A percentile compares a stretch with the other conserved stretches of the same genome.
These are phyloP conservation scores for Zaprionus gabonicus DNA, from an alignment of 1,140 invertebrate genomes.

Conservation along the genomic window DNA sequence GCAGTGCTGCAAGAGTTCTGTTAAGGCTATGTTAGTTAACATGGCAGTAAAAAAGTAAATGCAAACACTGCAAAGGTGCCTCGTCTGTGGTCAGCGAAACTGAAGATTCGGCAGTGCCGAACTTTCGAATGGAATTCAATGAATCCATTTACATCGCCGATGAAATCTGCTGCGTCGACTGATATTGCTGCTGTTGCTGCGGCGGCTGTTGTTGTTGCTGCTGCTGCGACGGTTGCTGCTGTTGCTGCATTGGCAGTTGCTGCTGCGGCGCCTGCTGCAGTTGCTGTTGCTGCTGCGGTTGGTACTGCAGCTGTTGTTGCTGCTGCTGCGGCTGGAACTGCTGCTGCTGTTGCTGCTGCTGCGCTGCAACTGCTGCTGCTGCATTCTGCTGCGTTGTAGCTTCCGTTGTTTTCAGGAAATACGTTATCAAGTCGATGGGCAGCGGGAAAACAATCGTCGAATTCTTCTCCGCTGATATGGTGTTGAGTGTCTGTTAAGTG, in stretches of 20 bases:
- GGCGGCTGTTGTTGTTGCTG: conserved; percentile 22
- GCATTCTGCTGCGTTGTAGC: conserved; percentile 69
- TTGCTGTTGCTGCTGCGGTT: conserved; percentile 13
- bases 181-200: conserved; percentile 30
- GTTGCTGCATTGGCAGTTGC: conserved; percentile 17
- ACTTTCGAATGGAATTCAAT: conserved; percentile 9
- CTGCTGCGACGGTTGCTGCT: conserved; percentile 26
- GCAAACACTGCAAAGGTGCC: conserved; percentile 4
- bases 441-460: conserved; percentile 99
- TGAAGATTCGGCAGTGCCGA: conserved; percentile 28
- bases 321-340: conserved; percentile 21
- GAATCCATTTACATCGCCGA: conserved; percentile 67
- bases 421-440: conserved; percentile 94
- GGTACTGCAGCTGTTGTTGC: conserved; percentile 16
- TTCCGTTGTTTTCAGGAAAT: conserved; percentile 87
- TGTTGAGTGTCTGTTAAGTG: conserved; percentile 92
- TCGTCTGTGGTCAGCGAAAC: neutral
- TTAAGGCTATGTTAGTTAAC: conserved; percentile 53
- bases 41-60: conserved; percentile 38
- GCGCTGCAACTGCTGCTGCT: conserved; percentile 36
- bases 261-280: conserved; percentile 32
- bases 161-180: conserved; percentile 61
- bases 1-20: conserved; percentile 19
- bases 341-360: conserved; percentile 41
- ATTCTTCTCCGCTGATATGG: conserved; percentile 98